A percentile compares a stretch with the other conserved stretches of the same genome.
Evolutionary conservation across 1,140 invertebrate species (phyloP).

Genomic region (Anoplolepis gracilipes): DNA sequence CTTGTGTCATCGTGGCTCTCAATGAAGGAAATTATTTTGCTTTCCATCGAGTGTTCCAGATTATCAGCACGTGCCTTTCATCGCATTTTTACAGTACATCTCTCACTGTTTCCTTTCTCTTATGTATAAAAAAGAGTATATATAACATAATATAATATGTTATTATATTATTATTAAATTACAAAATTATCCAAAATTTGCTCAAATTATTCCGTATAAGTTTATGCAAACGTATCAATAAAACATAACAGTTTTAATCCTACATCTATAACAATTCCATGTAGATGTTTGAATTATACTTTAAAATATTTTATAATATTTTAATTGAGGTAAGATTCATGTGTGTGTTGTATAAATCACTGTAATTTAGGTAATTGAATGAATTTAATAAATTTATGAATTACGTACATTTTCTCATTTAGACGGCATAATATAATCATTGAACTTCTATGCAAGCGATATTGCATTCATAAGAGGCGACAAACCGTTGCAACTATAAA

Average conservation of each 20-base stretch:
- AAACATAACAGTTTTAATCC: not conserved
- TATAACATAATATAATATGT: not conserved
- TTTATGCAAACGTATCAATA: no score
- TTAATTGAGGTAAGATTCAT: no score
- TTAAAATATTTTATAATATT: not conserved
- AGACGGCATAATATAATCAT: not conserved
- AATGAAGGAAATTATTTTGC: conserved; percentile 27
- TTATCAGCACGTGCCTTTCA: not conserved
- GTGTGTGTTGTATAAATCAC: not conserved
- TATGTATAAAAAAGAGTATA: not conserved
- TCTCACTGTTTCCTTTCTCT: not conserved
- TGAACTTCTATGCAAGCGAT: not conserved
- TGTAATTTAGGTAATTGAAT: not conserved
- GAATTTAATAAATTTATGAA: not conserved
- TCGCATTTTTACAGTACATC: not conserved
- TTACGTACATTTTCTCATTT: not conserved
- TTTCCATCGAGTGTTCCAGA: conserved; percentile 35
- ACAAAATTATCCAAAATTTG: not conserved
- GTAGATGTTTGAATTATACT: not conserved
- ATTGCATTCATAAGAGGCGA: not conserved
- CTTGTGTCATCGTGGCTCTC: conserved; percentile 38
- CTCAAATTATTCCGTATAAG: not conserved
- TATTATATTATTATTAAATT: not conserved
- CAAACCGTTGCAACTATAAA: not conserved
- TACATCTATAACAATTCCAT: not conserved